Evolutionary conservation across 2,113 vertebrate species (phyloP), one percentile per base, ranked within the genome.

Genomic region (Phasianus colchicus): DNA sequence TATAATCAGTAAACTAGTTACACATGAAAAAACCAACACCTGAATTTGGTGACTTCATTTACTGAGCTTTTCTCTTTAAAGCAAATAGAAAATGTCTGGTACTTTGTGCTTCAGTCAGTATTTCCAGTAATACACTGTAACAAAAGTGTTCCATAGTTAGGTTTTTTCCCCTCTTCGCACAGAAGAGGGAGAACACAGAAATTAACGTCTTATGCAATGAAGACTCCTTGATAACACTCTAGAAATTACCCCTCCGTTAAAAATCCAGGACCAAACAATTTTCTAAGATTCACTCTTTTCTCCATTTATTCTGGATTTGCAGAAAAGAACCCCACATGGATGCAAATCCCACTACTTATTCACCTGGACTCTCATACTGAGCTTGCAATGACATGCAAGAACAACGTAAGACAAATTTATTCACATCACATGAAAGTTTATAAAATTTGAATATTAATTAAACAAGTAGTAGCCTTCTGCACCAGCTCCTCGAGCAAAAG

Each of bases 401-500:
- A 86, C 32, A 92, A 71, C 11, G 1, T n/a, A 63, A 87, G 54
- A 36, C 42, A 88, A 85, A 86, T 45, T 90, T 43, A 63, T 89
- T 92, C 1, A 1, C 22, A 60, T 8, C 43, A 58, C 21, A 65
- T 13, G 18, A 55, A 86, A 67, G 29, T 84, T 61, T 13, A 42
- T n/a, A 87, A 91, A 92, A 85, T 65, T 67, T 14, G 65, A 86
- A 38, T 17, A 34, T 40, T 60, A 84, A 89, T 47, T 47, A 57
- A 61, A 76, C 13, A 79, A 95, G 63, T n/a, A 83, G 61, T 32
- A 86, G 25, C 25, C 86, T 94, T 79, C 82, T 88, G n/a, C 30
- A 86, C 38, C 29, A 95, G 42, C 86, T 92, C 42, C 79, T 3
- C 64, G 74, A 76, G 52, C 73, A 86, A 38, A 88, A 73, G 57